Conservation (phyloP, 1,140 invertebrate species). For the Calliopsis andreniformis region DNA sequence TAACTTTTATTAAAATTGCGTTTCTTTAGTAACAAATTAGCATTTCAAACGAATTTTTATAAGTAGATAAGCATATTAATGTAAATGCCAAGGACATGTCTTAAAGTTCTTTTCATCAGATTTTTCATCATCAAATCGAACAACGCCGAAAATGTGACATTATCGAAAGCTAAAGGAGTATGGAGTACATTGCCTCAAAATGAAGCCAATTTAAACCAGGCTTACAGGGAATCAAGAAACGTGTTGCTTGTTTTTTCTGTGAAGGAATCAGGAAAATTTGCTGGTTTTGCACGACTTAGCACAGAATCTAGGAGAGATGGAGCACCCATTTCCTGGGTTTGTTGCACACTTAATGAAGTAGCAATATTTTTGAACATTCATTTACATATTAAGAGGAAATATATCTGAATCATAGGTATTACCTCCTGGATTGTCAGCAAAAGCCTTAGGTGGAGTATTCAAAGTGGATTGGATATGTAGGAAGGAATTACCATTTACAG, state of each 20-base stretch:
- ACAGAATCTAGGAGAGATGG: constrained; percentile 94
- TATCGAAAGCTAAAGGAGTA: constrained; percentile 97
- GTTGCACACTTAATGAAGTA: constrained; percentile 22
- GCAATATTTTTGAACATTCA: neutral
- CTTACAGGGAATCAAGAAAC: constrained; percentile 95
- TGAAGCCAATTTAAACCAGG: constrained; percentile 97
- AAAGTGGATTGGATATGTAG: constrained; percentile 98
- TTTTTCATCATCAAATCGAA: constrained; percentile 99
- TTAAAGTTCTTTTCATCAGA: constrained; percentile 67
- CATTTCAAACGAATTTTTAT: neutral
- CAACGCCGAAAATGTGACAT: constrained; percentile 97
- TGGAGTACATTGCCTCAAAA: constrained; percentile 99
- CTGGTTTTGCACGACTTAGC: constrained; percentile 94
- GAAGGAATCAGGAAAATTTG: constrained; percentile 97
- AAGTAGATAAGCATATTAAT: constrained; percentile 32
- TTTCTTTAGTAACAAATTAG: neutral
- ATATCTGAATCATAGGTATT: constrained; percentile 80
- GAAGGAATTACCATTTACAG: constrained; percentile 95
- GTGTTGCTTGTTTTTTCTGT: constrained; percentile 98
- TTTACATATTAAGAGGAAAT: neutral
- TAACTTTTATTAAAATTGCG: neutral
- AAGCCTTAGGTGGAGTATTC: constrained; percentile 97
- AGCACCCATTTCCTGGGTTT: constrained; percentile 94
- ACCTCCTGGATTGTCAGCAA: constrained; percentile 95
- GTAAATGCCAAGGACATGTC: constrained; percentile 38